Evolutionary conservation across 2,888 invertebrate genomes (phyloP).

Genomic region (Tenthredo distinguenda): DNA sequence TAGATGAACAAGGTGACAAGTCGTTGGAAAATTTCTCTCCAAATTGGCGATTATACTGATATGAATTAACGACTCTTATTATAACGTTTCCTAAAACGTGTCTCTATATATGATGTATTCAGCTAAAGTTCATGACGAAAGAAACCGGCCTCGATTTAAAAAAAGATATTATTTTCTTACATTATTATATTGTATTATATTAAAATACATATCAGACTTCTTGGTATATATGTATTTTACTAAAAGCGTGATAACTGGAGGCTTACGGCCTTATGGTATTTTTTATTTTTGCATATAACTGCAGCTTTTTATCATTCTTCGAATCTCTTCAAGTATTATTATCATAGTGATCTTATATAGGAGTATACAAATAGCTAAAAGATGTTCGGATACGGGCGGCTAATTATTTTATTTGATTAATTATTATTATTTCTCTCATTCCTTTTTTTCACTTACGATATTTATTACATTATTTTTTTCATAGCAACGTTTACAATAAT

Average conservation of each 20-base stretch:
- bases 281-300: neutral
- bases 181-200: neutral
- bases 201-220: slow-evolving; percentile 23
- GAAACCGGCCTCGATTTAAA: neutral
- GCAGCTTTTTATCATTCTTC: neutral
- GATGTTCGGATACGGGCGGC: neutral
- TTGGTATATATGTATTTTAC: neutral
- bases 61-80: neutral
- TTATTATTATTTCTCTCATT: neutral
- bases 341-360: neutral
- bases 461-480: neutral
- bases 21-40: slow-evolving; percentile 2
- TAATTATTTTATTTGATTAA: neutral
- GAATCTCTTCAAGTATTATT: neutral
- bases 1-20: slow-evolving; percentile 7
- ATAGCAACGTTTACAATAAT: neutral
- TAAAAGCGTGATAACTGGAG: neutral
- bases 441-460: neutral
- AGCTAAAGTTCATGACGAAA: neutral
- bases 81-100: too few species aligned
- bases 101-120: too few species aligned
- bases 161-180: neutral
- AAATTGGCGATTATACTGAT: neutral
- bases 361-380: neutral
- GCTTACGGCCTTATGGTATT: too few species aligned